phyloP scores from a whole-genome alignment of 2,888 invertebrate species.

The Callinectes sapidus region DNA sequence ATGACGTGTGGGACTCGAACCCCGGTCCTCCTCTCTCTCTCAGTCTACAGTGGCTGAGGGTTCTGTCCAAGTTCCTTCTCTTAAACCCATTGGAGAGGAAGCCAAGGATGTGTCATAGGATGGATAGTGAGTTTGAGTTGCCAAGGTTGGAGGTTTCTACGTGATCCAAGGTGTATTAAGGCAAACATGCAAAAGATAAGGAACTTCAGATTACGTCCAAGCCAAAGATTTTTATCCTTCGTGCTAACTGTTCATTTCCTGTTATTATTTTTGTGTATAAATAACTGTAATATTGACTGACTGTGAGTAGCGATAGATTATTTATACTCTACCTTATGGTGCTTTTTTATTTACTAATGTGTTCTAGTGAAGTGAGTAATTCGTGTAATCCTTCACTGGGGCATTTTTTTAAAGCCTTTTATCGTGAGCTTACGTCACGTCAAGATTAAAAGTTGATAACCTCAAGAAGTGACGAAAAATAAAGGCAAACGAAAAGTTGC shows the following conservation, averaged over 20 bases:
- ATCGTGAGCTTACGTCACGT: conserved; percentile 26
- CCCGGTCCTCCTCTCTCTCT: not conserved
- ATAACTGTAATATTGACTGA: conserved; percentile 37
- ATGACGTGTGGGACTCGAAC: not conserved
- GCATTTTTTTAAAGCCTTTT: conserved; percentile 5
- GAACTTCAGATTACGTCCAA: conserved; percentile 34
- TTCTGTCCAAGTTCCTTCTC: not conserved
- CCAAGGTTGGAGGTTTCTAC: not conserved
- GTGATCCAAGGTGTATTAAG: not conserved
- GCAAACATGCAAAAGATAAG: not conserved
- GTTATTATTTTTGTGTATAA: conserved; percentile 26
- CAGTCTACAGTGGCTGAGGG: not conserved
- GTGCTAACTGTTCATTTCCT: not conserved
- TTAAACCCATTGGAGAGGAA: not conserved
- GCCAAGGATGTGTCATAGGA: not conserved
- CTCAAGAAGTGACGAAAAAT: not conserved
- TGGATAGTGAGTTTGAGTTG: conserved; percentile 8
- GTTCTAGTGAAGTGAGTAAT: not conserved
- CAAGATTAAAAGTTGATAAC: not conserved
- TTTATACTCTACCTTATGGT: conserved; percentile 39
- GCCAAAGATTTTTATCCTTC: conserved; percentile 31
- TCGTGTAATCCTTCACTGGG: not conserved
- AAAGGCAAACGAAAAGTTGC: not conserved
- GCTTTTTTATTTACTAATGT: conserved; percentile 48
- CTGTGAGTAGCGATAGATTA: conserved; percentile 44